Evolutionary conservation across 2,113 vertebrate species (phyloP).

Genomic region (Anhinga rufa): DNA sequence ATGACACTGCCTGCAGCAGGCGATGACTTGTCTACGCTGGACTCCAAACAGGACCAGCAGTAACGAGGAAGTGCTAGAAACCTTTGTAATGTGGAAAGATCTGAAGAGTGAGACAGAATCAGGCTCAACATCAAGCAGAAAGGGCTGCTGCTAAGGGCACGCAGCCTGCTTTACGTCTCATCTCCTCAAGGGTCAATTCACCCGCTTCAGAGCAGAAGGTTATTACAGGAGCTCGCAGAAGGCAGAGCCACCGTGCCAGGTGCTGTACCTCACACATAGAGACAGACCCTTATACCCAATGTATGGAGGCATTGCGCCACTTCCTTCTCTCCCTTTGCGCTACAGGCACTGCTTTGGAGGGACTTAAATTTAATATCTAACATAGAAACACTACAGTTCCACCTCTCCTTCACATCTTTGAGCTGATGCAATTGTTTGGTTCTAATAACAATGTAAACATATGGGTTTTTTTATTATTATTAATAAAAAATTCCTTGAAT

Average conservation of each 20-base stretch:
- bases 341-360: background rate
- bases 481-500: conserved; percentile 16
- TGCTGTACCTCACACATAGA: background rate
- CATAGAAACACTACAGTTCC: background rate
- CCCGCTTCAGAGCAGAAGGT: background rate
- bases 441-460: background rate
- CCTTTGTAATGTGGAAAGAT: background rate
- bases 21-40: accelerated
- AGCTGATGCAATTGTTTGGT: background rate
- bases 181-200: background rate
- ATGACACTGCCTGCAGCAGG: background rate
- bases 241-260: background rate
- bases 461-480: background rate
- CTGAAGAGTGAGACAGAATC: background rate
- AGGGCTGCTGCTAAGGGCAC: background rate
- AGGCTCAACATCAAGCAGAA: accelerated
- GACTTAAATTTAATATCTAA: background rate
- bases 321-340: background rate
- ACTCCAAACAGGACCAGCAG: background rate
- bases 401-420: background rate
- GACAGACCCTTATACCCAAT: accelerated
- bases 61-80: accelerated
- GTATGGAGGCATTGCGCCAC: accelerated
- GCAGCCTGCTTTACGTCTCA: background rate
- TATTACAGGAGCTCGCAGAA: background rate